Base-by-base conservation (phyloP, 2,797 vertebrate genomes). In the Florisuga fusca region DNA sequence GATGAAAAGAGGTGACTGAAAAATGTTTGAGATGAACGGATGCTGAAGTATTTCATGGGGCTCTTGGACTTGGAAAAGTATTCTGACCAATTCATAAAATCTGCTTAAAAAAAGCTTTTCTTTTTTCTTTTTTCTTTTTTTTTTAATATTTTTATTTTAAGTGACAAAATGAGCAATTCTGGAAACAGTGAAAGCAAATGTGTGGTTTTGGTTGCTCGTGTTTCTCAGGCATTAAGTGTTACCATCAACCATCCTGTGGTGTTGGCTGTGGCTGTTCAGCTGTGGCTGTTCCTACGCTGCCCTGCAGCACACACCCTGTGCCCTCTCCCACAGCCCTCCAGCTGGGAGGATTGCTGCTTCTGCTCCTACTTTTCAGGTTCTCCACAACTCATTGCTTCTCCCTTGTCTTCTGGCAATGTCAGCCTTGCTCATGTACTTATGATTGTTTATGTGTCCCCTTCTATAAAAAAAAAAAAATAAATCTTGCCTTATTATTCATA, bases 401-500 rank as follows among this genome's bases (percentile, higher is more conserved):
- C 26, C 20, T 33, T 58, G 31, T 75, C 43, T 84, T 57, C 64
- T 90, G 78, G 20, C 0, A 0, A 18, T 75, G 23, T 66, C n/a
- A 62, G 34, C 26, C 50, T 87, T 67, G 59, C 11, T 90, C 3
- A 2, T 57, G 31, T 38, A 74, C 16, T 55, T 89, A n/a, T 0
- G 4, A 62, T 31, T 23, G 89, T 83, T 34, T 72, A 17, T 57
- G 23, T 55, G 43, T 4, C 23, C 23, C 9, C 20, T 34, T 53
- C 51, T 75, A 7, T 58, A 2, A 55, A 90, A 81, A 79, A 77
- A 73, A 58, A 91, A 83, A 78, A 77, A 68, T 38, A 1, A 20
- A 81, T 26, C 54, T 72, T 84, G 26, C 26, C 51, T 66, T 75
- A 25, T 90, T 93, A 86, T 71, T 95, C 81, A 61, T 64, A 61